Evolutionary conservation across 1,140 invertebrate genomes (phyloP), one percentile per base, ranked within the genome.

Genomic region (Cydia amplana): DNA sequence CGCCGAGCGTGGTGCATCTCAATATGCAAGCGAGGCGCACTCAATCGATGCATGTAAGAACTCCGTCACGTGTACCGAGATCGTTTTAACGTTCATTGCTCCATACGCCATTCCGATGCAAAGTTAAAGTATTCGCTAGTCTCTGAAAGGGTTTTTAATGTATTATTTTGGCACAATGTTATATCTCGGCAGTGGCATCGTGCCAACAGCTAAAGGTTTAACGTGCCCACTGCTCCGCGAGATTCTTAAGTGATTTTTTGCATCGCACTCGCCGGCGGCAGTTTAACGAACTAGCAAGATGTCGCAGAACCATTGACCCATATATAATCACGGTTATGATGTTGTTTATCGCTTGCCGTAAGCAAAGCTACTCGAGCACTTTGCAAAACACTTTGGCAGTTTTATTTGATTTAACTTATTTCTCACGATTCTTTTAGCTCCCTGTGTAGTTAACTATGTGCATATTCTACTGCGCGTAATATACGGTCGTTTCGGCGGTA

Each of bases 211-310:
- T 85, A 83, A 89, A 89, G 85, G 83, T 84, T 88, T 88, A 89
- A 87, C 87, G 86, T 87, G 82, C 77, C 85, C 77, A 76, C 78
- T 83, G 79, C 79, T 83, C 79, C 74, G 81, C 80, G 81, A 85
- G 82, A 83, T 87, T 87, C 86, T 85, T 88, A 88, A 90, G 85
- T 85, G 85, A 86, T 91, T 90, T 88, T 86, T 91, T 88, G 80
- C 80, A 82, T 75, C 78, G 81, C 80, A 81, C 77, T 82, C 79
- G 76, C 78, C 79, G 80, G 80, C 84, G 82, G 82, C 80, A 84
- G 86, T 89, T 87, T 87, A 90, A 89, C 85, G 87, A 87, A 88
- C 83, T 87, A 88, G 80, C 83, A 90, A 89, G 87, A 89, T 87
- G 85, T 91, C 85, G 84, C 83, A 86, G 78, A 86, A 80, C 81